Base-by-base conservation (phyloP, 2,113 vertebrate species). In the Euleptes europaea region DNA sequence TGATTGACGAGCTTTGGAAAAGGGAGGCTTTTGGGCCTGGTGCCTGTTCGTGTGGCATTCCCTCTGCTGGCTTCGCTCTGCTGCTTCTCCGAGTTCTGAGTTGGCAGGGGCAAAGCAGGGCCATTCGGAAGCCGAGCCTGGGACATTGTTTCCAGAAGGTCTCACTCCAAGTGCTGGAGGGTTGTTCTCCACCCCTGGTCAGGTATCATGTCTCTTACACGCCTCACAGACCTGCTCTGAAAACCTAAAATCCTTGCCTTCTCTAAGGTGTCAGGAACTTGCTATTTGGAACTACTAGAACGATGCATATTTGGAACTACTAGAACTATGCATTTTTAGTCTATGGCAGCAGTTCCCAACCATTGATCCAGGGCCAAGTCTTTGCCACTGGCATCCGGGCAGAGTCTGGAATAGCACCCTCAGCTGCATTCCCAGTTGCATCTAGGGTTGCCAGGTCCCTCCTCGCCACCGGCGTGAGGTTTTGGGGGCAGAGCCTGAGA, bases 1-100 rank as follows among this genome's bases (percentile, higher is more conserved):
- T 89, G 88, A 86, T 86, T 84, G 83, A 89, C 71, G 81, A 83
- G 80, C 65, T 60, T 42, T 71, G 76, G 81, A 76, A 63, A 76
- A 75, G 40, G 75, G 65, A 38, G 84, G 84, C 69, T 83, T 78
- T 78, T 73, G 44, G 67, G 84, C 66, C 49, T 31, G 17, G 42
- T 71, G 54, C 79, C 82, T 81, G 21, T 83, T 87, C 19, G 31
- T 74, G 81, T 79, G 81, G 80, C 81, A 79, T 72, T 83, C 33
- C 26, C 19, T 63, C 60, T 40, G 54, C 66, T 74, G 54, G 86
- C 75, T 65, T 63, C 57, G 54, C 67, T 83, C 80, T 23, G 35
- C 73, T 82, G 80, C 74, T 44, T 78, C 54, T 38, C 73, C 3
- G 28, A 2, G 9, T 42, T 70, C 66, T 15, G 73, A 76, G 40